Evolutionary conservation across 2,113 vertebrate genomes (phyloP).

Genomic region (human (Homo sapiens)): GRCh38 chr2:172743001-172743500

Average conservation of each 20-base stretch:
- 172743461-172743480: not conserved
- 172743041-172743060: not conserved
- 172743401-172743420: not conserved
- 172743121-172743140: not conserved
- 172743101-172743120: not conserved
- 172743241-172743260: not conserved
- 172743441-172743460: not conserved
- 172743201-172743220: not conserved
- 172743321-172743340: not conserved
- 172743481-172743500: not conserved
- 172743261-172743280: not conserved
- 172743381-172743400: not conserved
- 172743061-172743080: not conserved
- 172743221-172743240: not conserved
- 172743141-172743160: not conserved
- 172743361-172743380: not conserved
- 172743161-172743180: not conserved
- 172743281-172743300: not conserved
- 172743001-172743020: not conserved
- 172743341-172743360: constrained; percentile 1
- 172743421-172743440: not conserved
- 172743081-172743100: not conserved
- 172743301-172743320: not conserved
- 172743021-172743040: not conserved
- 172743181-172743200: not conserved